Evolutionary conservation across 2,113 vertebrate species (phyloP).

Genomic region (Axis porcinus): DNA sequence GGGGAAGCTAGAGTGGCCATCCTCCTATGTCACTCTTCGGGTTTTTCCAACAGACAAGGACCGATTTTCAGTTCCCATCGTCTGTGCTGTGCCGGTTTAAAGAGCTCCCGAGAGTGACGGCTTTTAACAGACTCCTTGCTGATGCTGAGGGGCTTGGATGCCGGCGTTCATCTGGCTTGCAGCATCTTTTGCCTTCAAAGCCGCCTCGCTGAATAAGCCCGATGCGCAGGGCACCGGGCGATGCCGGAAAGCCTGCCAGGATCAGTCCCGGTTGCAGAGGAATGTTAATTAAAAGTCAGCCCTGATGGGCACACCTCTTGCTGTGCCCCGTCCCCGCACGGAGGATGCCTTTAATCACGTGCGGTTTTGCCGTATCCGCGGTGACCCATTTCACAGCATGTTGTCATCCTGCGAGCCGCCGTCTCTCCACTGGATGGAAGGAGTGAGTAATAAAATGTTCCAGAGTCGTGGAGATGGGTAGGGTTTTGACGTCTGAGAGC

Average conservation of each 20-base stretch:
- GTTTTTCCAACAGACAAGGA: neutral
- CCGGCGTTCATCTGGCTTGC: too few species aligned
- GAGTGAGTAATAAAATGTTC: neutral
- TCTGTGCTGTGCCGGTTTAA: rapidly evolving
- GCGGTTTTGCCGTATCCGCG: rapidly evolving
- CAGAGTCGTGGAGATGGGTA: rapidly evolving
- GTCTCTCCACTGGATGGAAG: rapidly evolving
- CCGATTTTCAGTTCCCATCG: rapidly evolving
- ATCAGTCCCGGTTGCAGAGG: neutral
- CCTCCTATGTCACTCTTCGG: rapidly evolving
- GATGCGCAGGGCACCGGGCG: rapidly evolving
- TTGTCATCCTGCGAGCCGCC: rapidly evolving
- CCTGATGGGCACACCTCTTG: rapidly evolving
- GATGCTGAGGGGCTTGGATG: neutral
- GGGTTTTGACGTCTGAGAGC: neutral
- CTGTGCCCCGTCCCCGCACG: rapidly evolving
- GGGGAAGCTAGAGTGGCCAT: too few species aligned
- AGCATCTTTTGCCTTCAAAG: neutral
- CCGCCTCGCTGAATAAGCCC: rapidly evolving
- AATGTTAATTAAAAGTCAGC: neutral
- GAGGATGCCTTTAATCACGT: neutral
- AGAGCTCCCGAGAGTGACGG: rapidly evolving
- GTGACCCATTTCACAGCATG: neutral
- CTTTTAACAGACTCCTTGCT: rapidly evolving
- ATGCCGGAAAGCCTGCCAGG: rapidly evolving